Evolutionary conservation across 2,797 vertebrate species (phyloP).

Genomic region (Hydrolagus colliei): DNA sequence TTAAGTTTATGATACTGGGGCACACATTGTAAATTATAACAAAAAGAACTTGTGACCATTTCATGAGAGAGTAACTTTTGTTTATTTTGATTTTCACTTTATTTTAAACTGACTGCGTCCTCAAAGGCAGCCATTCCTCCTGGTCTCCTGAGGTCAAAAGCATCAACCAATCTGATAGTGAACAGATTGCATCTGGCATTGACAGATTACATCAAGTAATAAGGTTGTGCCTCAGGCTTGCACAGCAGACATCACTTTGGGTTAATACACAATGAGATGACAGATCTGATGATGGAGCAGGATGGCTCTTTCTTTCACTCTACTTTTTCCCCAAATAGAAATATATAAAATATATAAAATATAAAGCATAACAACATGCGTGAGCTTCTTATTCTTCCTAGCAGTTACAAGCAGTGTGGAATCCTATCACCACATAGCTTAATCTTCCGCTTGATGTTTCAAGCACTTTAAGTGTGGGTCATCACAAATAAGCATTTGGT

Average conservation of each 20-base stretch:
- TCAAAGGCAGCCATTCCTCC: neutral
- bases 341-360: neutral
- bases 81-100: neutral
- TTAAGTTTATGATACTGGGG: too few species aligned
- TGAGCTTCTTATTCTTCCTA: neutral
- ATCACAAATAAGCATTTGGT: too few species aligned
- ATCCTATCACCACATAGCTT: neutral
- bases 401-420: neutral
- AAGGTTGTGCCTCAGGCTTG: neutral
- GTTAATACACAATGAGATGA: neutral
- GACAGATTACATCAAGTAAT: neutral
- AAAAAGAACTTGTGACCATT: neutral
- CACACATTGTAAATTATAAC: neutral
- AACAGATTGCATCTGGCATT: neutral
- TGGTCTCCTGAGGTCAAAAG: neutral
- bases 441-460: too few species aligned
- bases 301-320: neutral
- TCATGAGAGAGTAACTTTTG: neutral
- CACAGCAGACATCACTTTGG: neutral
- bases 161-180: neutral
- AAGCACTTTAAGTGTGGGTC: too few species aligned
- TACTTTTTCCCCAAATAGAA: too few species aligned
- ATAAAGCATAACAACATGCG: too few species aligned
- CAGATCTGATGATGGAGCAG: neutral
- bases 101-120: neutral